Evolutionary conservation across 1,140 invertebrate genomes (phyloP).

Genomic region (Helicoverpa armigera): DNA sequence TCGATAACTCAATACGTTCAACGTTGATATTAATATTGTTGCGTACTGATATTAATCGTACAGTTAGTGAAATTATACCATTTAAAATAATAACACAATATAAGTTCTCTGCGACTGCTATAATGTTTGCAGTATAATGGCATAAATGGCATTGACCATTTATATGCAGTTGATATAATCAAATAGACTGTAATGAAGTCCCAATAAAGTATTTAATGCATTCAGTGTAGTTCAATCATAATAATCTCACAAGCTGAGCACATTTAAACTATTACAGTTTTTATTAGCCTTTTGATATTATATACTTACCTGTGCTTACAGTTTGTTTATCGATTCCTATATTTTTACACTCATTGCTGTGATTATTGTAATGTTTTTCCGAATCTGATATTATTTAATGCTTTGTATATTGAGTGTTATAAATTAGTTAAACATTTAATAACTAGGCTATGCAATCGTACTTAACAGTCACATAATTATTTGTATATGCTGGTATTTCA

Average conservation of each 20-base stretch:
- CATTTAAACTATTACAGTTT: neutral
- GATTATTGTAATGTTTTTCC: slow-evolving; percentile 16
- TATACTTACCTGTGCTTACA: neutral
- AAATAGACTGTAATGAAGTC: neutral
- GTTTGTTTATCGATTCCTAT: slow-evolving; percentile 28
- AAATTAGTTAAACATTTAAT: slow-evolving; percentile 14
- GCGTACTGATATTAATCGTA: no score
- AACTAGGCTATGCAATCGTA: slow-evolving; percentile 25
- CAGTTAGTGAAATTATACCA: no score
- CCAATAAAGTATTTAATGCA: slow-evolving; percentile 19
- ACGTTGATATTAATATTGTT: neutral
- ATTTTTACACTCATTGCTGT: slow-evolving; percentile 31
- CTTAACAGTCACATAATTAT: slow-evolving; percentile 23
- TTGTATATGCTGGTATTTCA: slow-evolving; percentile 34
- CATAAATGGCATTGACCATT: neutral
- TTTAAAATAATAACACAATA: no score
- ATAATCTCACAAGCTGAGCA: slow-evolving; percentile 15
- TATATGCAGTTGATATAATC: neutral
- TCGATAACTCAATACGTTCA: neutral
- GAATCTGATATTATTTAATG: neutral
- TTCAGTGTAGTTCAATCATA: slow-evolving; percentile 37
- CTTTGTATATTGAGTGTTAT: slow-evolving; percentile 7
- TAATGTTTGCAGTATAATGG: no score
- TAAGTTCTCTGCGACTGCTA: no score
- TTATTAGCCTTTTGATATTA: neutral